phyloP scores from a whole-genome alignment of 2,797 vertebrate species.

The Spondyliosoma cantharus region DNA sequence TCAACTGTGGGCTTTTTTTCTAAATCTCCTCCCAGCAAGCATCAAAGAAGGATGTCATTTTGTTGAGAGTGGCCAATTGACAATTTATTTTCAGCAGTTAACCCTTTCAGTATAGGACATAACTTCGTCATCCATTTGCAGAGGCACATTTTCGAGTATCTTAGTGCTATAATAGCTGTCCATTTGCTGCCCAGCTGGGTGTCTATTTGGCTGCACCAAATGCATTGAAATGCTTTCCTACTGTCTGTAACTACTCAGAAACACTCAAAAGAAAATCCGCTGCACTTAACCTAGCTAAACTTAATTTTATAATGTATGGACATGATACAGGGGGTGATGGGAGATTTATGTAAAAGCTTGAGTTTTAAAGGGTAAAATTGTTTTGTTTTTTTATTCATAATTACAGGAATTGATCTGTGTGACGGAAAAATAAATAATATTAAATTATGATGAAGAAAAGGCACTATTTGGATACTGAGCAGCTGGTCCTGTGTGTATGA shows the following conservation, averaged over 20 bases:
- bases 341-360: slow-evolving; percentile 47
- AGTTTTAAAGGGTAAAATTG: slow-evolving; percentile 43
- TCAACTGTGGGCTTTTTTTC: slow-evolving; percentile 58
- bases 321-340: slow-evolving; percentile 45
- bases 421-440: slow-evolving; percentile 19
- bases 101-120: slow-evolving; percentile 80
- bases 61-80: slow-evolving; percentile 77
- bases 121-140: slow-evolving; percentile 82
- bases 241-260: slow-evolving; percentile 88
- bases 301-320: slow-evolving; percentile 57
- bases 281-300: slow-evolving; percentile 61
- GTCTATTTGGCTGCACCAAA: slow-evolving; percentile 85
- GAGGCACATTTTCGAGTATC: slow-evolving; percentile 78
- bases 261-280: slow-evolving; percentile 71
- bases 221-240: slow-evolving; percentile 81
- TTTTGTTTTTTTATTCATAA: slow-evolving; percentile 27
- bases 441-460: neutral
- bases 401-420: slow-evolving; percentile 24
- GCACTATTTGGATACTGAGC: slow-evolving; percentile 37
- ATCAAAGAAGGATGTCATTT: slow-evolving; percentile 77
- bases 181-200: slow-evolving; percentile 85
- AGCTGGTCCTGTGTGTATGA: slow-evolving; percentile 26
- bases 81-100: slow-evolving; percentile 82
- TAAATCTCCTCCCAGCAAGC: slow-evolving; percentile 59
- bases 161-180: slow-evolving; percentile 81